These are phyloP conservation scores for Athrips mouffetella DNA, from an alignment of 2,888 invertebrate genomes.

Conservation along the genomic window DNA sequence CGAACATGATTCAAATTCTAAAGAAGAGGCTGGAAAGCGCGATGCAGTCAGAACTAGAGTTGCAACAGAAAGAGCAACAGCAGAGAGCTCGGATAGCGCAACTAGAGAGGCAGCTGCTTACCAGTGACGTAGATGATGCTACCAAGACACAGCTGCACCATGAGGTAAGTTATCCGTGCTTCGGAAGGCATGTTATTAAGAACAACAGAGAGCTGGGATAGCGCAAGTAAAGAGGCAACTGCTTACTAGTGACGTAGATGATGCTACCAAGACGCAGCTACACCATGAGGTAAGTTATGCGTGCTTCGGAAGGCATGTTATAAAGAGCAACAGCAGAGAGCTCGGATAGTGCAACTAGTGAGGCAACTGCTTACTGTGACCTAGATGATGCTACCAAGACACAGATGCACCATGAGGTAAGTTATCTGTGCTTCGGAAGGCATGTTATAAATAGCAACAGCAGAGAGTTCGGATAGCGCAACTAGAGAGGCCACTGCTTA, in stretches of 20 bases:
- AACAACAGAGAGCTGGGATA: conserved; percentile 66
- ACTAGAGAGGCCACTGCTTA: no score
- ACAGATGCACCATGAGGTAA: conserved; percentile 44
- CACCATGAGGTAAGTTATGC: conserved; percentile 39
- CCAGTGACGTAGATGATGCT: conserved; percentile 20
- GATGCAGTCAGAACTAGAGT: conserved; percentile 80
- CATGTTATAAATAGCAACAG: no score
- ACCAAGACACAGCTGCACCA: conserved; percentile 31
- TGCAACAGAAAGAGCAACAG: conserved; percentile 78
- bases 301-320: no score
- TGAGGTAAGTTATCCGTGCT: conserved; percentile 34
- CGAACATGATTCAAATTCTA: conserved; percentile 81
- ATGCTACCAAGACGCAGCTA: conserved; percentile 29
- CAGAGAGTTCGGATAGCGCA: no score
- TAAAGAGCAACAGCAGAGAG: conserved; percentile 70
- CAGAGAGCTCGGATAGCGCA: conserved; percentile 60
- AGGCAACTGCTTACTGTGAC: conserved; percentile 28
- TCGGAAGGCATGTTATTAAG: no score
- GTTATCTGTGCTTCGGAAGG: neutral
- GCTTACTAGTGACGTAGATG: conserved; percentile 21
- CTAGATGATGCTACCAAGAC: conserved; percentile 19
- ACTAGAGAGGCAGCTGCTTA: conserved; percentile 36
- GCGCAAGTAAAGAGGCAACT: conserved; percentile 36
- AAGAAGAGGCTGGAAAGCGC: conserved; percentile 81
- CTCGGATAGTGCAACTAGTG: conserved; percentile 48